Evolutionary conservation across 2,113 vertebrate species (phyloP).

Genomic region (Colistium nudipinnis): DNA sequence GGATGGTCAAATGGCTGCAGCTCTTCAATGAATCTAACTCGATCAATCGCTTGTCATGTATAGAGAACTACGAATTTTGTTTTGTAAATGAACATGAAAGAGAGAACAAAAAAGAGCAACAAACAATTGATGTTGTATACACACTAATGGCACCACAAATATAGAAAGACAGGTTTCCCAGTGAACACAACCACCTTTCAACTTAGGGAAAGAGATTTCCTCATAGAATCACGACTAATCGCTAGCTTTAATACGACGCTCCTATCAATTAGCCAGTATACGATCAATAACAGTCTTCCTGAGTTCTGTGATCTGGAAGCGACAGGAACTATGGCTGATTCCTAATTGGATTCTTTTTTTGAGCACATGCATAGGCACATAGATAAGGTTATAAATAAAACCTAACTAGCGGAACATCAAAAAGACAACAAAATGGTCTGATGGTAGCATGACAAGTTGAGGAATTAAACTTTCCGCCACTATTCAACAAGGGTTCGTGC

Average conservation of each 20-base stretch:
- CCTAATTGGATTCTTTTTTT: conserved; percentile 69
- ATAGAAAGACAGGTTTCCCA: neutral
- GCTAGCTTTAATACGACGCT: conserved; percentile 1
- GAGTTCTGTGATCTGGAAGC: conserved; percentile 23
- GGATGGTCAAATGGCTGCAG: neutral
- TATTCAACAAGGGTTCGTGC: conserved; percentile 52
- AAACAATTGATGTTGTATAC: neutral
- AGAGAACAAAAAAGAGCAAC: neutral
- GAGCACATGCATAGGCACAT: conserved; percentile 56
- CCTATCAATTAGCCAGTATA: conserved; percentile 48
- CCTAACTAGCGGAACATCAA: conserved; percentile 78
- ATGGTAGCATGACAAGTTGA: conserved; percentile 60
- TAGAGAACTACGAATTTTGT: neutral
- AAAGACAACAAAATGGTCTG: conserved; percentile 73
- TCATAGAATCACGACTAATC: neutral
- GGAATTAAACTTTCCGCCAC: conserved; percentile 61
- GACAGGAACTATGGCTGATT: conserved; percentile 38
- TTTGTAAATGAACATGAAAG: neutral
- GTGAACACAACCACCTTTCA: neutral
- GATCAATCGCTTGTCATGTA: neutral
- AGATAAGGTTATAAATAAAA: conserved; percentile 72
- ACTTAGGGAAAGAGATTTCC: neutral
- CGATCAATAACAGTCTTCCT: conserved; percentile 23
- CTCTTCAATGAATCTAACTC: neutral
- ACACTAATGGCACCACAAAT: neutral